Evolutionary conservation across 37 sponge, comb jelly and placozoan species (phyloP).

Genomic region (Tethya wilhelma): DNA sequence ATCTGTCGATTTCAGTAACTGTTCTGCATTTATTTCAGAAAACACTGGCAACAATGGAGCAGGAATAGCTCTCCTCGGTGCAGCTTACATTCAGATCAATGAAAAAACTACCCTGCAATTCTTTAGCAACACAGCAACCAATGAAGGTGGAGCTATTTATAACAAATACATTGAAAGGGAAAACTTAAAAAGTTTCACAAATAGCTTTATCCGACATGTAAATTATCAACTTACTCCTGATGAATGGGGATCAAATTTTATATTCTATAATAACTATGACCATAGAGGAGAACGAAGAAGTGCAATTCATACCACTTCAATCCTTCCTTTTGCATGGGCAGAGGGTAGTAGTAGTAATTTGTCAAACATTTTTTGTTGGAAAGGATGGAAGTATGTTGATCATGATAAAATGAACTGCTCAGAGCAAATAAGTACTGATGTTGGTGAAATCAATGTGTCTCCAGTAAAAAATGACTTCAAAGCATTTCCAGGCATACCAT

Average conservation of each 20-base stretch:
- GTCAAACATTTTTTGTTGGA: slow-evolving; percentile 7
- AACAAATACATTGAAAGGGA: slow-evolving; percentile 25
- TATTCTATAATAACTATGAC: slow-evolving; percentile 29
- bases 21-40: neutral
- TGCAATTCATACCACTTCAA: slow-evolving; percentile 55
- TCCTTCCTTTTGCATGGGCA: slow-evolving; percentile 45
- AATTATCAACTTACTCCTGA: slow-evolving; percentile 7
- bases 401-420: neutral
- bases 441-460: neutral
- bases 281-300: neutral
- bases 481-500: slow-evolving; percentile 32
- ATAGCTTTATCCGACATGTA: slow-evolving; percentile 47
- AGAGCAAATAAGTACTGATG: neutral
- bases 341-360: neutral
- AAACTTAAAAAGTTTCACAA: neutral
- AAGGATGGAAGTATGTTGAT: neutral
- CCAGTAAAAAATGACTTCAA: neutral
- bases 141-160: slow-evolving; percentile 59
- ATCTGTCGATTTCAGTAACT: slow-evolving; percentile 10
- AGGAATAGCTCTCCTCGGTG: slow-evolving; percentile 48
- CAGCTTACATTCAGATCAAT: slow-evolving; percentile 2
- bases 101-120: slow-evolving; percentile 15
- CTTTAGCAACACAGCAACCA: slow-evolving; percentile 34
- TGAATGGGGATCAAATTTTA: slow-evolving; percentile 6
- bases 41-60: slow-evolving; percentile 62